Base-by-base conservation (phyloP, 1,140 invertebrate species). In the Nomia melanderi region DNA sequence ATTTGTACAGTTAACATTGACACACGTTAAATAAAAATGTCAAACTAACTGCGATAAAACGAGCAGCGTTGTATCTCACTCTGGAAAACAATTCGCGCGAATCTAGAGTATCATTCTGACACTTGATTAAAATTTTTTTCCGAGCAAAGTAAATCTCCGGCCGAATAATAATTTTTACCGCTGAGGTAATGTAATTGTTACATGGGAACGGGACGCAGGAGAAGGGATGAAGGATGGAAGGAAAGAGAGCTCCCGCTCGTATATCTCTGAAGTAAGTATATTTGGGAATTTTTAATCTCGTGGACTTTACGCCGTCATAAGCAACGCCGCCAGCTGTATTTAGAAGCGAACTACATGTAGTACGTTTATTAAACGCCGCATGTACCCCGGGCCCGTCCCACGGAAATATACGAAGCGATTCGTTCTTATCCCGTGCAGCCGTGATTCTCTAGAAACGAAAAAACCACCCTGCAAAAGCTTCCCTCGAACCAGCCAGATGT, bases 231-330 rank as follows among this genome's bases (percentile, higher is more conserved):
- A 29, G n/a, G 23, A 54, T 59, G 25, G n/a, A 7, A 7, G 39
- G 27, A 44, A 57, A 31, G 64, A 63, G 47, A 20, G 17, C 54
- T 66, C 79, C 39, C 44, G 39, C 33, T 33, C 75, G 53, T 82
- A 82, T 78, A 82, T 83, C 59, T 70, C 64, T 33, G 59, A 36
- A 74, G 67, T 69, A 31, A 62, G 50, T 86, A 82, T 83, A 88
- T 88, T 87, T 85, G 79, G 86, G 79, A 83, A 88, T 88, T 88
- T 88, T 88, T 88, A 88, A 88, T 88, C 87, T 88, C 79, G 87
- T 72, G 67, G 85, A 86, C 87, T 87, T 88, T 83, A 81, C 84
- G 64, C 64, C 74, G 57, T 60, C 64, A 65, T 78, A 81, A 77
- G 79, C 67, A 78, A 79, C 73, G 78, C 65, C 75, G 71, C 72